phyloP scores from a whole-genome alignment of 2,888 invertebrate genomes.

The Isoperla grammatica region DNA sequence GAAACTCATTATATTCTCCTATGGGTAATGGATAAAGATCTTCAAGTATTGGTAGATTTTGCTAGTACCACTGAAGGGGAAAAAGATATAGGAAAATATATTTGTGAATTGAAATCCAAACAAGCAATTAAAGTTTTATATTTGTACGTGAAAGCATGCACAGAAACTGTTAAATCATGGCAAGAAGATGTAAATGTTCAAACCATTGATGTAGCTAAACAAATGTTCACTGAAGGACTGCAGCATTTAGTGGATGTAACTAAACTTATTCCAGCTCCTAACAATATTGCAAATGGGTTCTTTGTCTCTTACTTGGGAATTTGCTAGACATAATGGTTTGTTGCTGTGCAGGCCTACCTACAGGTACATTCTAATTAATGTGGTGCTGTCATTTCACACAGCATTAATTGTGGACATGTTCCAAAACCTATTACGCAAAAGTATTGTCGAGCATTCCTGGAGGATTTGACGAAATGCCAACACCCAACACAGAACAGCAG shows the following conservation, averaged over 20 bases:
- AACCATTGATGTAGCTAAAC: conserved; percentile 51
- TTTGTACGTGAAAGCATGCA: conserved; percentile 46
- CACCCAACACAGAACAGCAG: too few species aligned
- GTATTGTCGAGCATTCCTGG: too few species aligned
- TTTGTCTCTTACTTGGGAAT: conserved; percentile 51
- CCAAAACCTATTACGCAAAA: too few species aligned
- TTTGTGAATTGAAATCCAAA: conserved; percentile 41
- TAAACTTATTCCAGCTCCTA: conserved; percentile 50
- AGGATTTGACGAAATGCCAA: too few species aligned
- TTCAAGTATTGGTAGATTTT: conserved; percentile 45
- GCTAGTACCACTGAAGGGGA: not conserved
- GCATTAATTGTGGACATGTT: too few species aligned
- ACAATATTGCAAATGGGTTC: conserved; percentile 52
- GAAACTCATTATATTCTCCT: conserved; percentile 51
- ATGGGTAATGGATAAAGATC: conserved; percentile 57
- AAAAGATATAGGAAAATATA: not conserved
- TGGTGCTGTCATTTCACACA: too few species aligned
- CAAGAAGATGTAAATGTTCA: conserved; percentile 49
- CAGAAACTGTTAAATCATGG: conserved; percentile 50
- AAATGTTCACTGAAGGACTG: conserved; percentile 51
- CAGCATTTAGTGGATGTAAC: conserved; percentile 53
- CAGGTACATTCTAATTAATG: too few species aligned
- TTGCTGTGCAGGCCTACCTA: too few species aligned
- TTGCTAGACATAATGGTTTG: not conserved
- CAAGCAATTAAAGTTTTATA: conserved; percentile 54